Evolutionary conservation across 2,888 invertebrate genomes (phyloP).

Genomic region (Ectemnius continuus): DNA sequence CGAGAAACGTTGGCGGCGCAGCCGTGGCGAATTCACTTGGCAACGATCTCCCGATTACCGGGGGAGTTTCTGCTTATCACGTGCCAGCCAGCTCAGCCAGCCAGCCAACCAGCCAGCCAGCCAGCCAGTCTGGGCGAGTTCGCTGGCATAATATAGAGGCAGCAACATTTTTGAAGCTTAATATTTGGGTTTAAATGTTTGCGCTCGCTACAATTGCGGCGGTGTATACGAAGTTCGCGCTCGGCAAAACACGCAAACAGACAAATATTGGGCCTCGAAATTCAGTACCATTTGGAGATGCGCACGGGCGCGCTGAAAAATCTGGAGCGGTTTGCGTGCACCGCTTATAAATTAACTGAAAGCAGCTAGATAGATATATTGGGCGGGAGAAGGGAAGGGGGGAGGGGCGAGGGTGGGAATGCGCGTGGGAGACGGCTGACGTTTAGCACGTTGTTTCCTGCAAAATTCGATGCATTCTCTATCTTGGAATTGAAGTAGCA

Average conservation of each 20-base stretch:
- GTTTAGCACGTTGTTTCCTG: neutral
- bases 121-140: too few species aligned
- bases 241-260: neutral
- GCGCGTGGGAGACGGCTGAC: too few species aligned
- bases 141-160: neutral
- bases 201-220: neutral
- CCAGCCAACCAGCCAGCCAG: too few species aligned
- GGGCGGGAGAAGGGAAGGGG: too few species aligned
- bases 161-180: neutral
- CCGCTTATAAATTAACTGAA: too few species aligned
- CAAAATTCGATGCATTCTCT: conserved; percentile 13
- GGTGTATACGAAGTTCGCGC: neutral
- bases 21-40: neutral
- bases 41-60: conserved; percentile 1
- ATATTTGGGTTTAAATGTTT: neutral
- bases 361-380: too few species aligned
- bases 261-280: neutral
- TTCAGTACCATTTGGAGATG: neutral
- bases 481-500: neutral
- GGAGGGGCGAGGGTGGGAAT: too few species aligned
- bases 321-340: neutral
- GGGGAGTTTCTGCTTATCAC: neutral
- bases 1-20: too few species aligned
- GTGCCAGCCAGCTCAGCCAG: neutral
- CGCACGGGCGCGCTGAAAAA: neutral